Evolutionary conservation across 2,113 vertebrate species (phyloP).

Genomic region (Solenodon paradoxus): DNA sequence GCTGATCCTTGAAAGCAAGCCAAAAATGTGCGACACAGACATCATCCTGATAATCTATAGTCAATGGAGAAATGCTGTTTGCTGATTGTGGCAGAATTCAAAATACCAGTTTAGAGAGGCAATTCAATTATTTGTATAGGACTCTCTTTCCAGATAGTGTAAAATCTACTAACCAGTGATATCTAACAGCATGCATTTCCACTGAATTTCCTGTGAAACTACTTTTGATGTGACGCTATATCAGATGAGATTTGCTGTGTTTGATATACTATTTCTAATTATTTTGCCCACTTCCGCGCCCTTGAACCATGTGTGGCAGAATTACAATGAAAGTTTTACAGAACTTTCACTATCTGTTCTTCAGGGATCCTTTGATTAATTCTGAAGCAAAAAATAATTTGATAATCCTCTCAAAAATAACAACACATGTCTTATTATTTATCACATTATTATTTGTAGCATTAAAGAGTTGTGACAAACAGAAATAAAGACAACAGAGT

Average conservation of each 20-base stretch:
- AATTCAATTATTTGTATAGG: neutral
- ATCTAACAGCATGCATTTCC: neutral
- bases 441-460: neutral
- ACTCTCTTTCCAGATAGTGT: neutral
- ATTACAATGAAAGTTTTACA: neutral
- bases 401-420: neutral
- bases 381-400: slow-evolving; percentile 10
- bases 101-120: neutral
- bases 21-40: neutral
- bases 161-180: neutral
- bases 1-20: neutral
- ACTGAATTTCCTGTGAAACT: neutral
- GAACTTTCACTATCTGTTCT: neutral
- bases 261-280: slow-evolving; percentile 26
- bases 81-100: neutral
- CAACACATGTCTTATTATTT: neutral
- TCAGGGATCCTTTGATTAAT: neutral
- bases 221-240: neutral
- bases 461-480: neutral
- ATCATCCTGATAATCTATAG: neutral
- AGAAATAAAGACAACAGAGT: neutral
- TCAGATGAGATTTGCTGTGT: neutral
- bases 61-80: neutral
- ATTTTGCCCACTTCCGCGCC: neutral
- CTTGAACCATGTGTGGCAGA: neutral